Percentiles rank a stretch among this genome's conserved stretches.
These are phyloP conservation scores for Dermolepida albohirtum DNA, from an alignment of 2,888 invertebrate species.

Conservation along the genomic window DNA sequence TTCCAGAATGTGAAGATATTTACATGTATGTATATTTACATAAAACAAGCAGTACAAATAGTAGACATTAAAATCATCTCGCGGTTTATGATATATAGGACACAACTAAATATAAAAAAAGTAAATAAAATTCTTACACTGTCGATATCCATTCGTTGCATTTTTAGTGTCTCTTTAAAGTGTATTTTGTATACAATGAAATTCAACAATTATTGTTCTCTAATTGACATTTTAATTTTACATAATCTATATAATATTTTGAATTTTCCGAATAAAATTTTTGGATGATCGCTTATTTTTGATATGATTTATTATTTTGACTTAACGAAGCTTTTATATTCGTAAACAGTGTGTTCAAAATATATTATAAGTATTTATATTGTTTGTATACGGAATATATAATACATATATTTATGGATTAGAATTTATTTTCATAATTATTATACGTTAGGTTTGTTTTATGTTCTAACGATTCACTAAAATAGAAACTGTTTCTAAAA, in stretches of 20 bases:
- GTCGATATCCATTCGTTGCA: constrained; percentile 18
- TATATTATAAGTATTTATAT: background rate
- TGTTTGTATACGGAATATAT: background rate
- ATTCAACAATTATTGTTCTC: constrained; percentile 13
- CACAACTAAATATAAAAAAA: background rate
- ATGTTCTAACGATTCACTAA: no score
- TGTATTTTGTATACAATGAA: constrained; percentile 3
- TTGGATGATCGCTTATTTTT: background rate
- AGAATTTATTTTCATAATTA: no score
- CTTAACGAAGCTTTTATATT: constrained; percentile 17
- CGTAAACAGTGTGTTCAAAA: constrained; percentile 23
- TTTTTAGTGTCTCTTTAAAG: constrained; percentile 5
- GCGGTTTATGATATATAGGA: background rate
- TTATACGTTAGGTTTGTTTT: no score
- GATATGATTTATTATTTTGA: constrained; percentile 17
- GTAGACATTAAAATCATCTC: no score
- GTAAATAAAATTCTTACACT: background rate
- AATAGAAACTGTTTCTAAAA: no score
- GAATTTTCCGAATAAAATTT: background rate
- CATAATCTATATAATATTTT: background rate
- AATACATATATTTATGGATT: no score
- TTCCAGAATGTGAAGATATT: background rate
- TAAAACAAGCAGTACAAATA: no score
- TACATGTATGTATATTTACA: no score
- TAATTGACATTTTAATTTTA: constrained; percentile 18